These are phyloP conservation scores for Lochmaea capreae DNA, from an alignment of 2,888 invertebrate genomes.

Conservation along the genomic window DNA sequence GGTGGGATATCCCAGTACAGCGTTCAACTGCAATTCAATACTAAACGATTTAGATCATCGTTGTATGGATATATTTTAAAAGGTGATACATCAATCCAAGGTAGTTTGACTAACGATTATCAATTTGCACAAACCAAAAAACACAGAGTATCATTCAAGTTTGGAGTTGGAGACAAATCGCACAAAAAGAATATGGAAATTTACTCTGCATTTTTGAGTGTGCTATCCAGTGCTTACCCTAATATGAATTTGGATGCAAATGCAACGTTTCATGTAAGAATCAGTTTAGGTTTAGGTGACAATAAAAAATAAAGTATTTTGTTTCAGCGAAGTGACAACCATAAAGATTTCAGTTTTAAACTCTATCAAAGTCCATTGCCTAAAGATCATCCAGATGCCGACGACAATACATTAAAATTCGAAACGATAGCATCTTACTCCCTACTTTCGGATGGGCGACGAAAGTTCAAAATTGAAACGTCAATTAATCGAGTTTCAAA, in stretches of 20 bases:
- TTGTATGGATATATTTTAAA: conserved; percentile 77
- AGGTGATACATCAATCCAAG: conserved; percentile 64
- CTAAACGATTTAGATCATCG: conserved; percentile 79
- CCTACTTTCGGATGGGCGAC: conserved; percentile 67
- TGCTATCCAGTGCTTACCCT: conserved; percentile 83
- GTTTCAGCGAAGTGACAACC: conserved; percentile 75
- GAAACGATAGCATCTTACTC: conserved; percentile 69
- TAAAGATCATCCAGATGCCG: conserved; percentile 64
- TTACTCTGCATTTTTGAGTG: conserved; percentile 73
- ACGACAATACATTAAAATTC: conserved; percentile 72
- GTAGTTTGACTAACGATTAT: conserved; percentile 75
- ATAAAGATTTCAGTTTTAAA: conserved; percentile 78
- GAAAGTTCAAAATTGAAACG: conserved; percentile 71
- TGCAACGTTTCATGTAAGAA: conserved; percentile 73
- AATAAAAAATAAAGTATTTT: not conserved
- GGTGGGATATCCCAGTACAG: conserved; percentile 82
- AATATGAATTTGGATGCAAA: conserved; percentile 77
- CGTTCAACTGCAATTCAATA: conserved; percentile 80
- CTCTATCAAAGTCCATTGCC: conserved; percentile 75
- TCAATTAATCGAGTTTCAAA: conserved; percentile 75
- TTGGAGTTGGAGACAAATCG: conserved; percentile 68
- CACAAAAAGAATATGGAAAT: conserved; percentile 69
- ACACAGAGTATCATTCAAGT: conserved; percentile 69
- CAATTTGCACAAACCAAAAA: conserved; percentile 71
- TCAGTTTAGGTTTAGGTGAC: no score